Evolutionary conservation across 2,113 vertebrate species (phyloP), one percentile per base, ranked within the genome.

Genomic region (Eretmodus cyanostictus): DNA sequence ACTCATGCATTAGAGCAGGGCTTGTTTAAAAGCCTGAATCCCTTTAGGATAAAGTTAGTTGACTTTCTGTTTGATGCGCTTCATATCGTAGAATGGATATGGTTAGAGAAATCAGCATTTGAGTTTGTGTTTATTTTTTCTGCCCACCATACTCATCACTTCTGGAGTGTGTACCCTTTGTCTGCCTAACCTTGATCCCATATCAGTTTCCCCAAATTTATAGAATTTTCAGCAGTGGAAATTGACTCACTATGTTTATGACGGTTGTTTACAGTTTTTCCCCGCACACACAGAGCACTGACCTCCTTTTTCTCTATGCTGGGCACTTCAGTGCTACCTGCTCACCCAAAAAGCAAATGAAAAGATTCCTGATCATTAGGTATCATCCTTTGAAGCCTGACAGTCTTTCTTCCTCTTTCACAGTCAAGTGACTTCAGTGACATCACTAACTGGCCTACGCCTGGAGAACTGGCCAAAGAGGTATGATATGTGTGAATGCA

Each of bases 371-470:
- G 5, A 22, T 14, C 27, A 34, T 29, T 24, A 8, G 22, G 22
- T 3, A 8, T 31, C 10, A 1, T 38, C 40, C 5, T 68, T 14
- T 66, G 3, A 73, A 7, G 17, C 7, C 0, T 57, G 10, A 40
- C 16, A 1, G n/a, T 63, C 8, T 83, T 13, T 54, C 16, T 5
- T 24, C 9, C 61, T 61, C 9, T 78, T 31, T 61, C 8, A 59
- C 95, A 99, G 98, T 96, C 97, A 1, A 94, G 97, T 90, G 98
- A 99, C 92, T 98, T 99, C 94, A 98, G 96, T 31, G 98, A 99
- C 89, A 98, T 99, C 86, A 96, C 97, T 80, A 98, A 98, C 91
- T 99, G 98, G 98, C 98, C 98, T 24, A 99, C 98, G 42, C 98
- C 98, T 34, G 97, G 98, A 6, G 98, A 99, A 95, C 97, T 97